Evolutionary conservation across 2,113 vertebrate genomes (phyloP), one percentile per base, ranked within the genome.

Genomic region (Promerops cafer): DNA sequence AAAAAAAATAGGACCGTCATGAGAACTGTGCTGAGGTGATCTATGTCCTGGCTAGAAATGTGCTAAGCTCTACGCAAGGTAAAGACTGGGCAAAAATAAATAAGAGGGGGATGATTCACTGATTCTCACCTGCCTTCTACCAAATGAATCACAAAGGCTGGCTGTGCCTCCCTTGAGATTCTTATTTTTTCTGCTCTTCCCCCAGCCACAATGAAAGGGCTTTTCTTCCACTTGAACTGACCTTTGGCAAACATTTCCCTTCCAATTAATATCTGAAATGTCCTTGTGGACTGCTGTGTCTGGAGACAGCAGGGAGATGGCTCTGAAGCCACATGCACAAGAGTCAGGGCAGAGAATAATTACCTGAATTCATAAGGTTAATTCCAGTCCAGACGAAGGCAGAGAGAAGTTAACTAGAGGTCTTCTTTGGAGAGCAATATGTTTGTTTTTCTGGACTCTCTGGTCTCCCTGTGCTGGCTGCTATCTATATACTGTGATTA

Each of bases 181-280:
- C 35, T 60, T 53, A 28, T 39, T 76, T 85, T 52, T 40, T 50
- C 61, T 94, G 52, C 70, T 82, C 20, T 86, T 20, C 39, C 70
- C 66, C 19, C 54, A 75, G 86, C 30, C 64, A 52, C 83, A 83
- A 54, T 63, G 83, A 90, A 93, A 81, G 50, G 64, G 83, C 68
- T 96, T 94, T 95, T 95, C 89, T 95, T 89, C 81, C 2, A 13
- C 91, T 89, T 60, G 74, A 89, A 65, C 72, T 95, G 93, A 96
- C 89, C 83, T 96, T 84, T 65, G 70, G 74, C 87, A 94, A 96
- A 89, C 65, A 87, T 95, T 93, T 91, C 65, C 81, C 74, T 94
- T 96, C 80, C 94, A 93, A 79, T 91, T 91, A 94, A 68, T 81
- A 37, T 94, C 77, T 76, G 57, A 93, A 89, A 89, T 53, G 65